phyloP scores from a whole-genome alignment of 2,888 invertebrate species.

The Diarsia brunnea region DNA sequence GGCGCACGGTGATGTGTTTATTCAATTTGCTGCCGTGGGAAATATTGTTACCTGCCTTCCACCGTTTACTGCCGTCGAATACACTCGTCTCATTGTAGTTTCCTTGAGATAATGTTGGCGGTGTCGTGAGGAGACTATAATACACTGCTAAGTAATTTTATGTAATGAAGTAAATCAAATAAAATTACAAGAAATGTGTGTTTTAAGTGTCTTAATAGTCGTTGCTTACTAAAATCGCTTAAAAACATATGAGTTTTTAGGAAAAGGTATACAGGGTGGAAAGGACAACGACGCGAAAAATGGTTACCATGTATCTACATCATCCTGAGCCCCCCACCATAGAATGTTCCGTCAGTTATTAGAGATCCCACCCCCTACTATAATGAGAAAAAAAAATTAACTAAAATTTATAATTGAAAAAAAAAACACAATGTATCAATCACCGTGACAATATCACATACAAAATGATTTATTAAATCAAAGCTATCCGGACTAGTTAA shows the following conservation, averaged over 20 bases:
- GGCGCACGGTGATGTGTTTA: constrained; percentile 88
- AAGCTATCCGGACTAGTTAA: constrained; percentile 52
- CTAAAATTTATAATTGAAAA: no score
- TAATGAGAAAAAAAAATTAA: no score
- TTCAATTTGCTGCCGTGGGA: constrained; percentile 87
- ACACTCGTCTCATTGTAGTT: constrained; percentile 69
- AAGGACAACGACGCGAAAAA: no score
- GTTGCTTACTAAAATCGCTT: background rate
- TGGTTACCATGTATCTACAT: no score
- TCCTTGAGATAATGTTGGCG: constrained; percentile 50
- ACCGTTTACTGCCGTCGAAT: constrained; percentile 76
- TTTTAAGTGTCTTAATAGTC: background rate
- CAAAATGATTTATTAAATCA: constrained; percentile 54
- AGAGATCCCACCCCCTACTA: no score
- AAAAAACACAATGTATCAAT: constrained; percentile 28
- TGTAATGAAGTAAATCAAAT: background rate
- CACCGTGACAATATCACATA: constrained; percentile 31
- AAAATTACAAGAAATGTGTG: background rate
- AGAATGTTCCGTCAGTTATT: no score
- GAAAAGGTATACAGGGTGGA: background rate
- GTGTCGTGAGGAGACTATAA: background rate
- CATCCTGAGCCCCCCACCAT: no score
- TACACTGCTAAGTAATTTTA: background rate
- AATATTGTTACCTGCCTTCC: constrained; percentile 86
- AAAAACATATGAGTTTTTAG: background rate